phyloP scores from a whole-genome alignment of 2,888 invertebrate species.

The Rotaria magnacalcarata region DNA sequence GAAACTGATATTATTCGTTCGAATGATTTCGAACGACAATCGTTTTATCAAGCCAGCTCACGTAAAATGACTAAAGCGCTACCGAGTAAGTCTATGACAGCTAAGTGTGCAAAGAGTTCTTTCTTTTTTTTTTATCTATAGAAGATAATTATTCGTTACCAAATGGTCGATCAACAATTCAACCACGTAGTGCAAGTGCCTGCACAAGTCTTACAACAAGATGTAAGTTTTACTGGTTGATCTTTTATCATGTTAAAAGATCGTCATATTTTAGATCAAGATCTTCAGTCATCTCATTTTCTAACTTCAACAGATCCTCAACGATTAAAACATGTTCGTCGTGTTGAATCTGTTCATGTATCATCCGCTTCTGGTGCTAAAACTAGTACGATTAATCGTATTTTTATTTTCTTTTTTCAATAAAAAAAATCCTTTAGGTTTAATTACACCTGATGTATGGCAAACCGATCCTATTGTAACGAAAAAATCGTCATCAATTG shows the following conservation, averaged over 20 bases:
- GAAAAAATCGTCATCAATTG: background rate
- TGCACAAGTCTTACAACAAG: background rate
- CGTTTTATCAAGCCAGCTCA: background rate
- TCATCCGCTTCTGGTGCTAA: background rate
- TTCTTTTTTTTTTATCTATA: background rate
- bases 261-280: background rate
- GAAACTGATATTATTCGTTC: background rate
- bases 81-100: background rate
- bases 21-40: background rate
- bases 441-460: background rate
- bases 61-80: background rate
- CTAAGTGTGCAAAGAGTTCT: too few species aligned
- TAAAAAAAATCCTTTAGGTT: background rate
- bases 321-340: slow-evolving; percentile 27
- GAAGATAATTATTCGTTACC: background rate
- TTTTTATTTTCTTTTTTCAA: background rate
- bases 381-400: background rate
- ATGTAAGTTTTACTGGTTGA: background rate
- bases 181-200: slow-evolving; percentile 10
- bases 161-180: background rate
- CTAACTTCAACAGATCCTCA: background rate
- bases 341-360: background rate
- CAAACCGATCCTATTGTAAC: background rate
- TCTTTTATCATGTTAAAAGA: background rate
- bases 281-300: background rate